A percentile compares a stretch with the other conserved stretches of the same genome.
Evolutionary conservation across 1,140 invertebrate genomes (phyloP).

Genomic region (Aphaenogaster floridana): DNA sequence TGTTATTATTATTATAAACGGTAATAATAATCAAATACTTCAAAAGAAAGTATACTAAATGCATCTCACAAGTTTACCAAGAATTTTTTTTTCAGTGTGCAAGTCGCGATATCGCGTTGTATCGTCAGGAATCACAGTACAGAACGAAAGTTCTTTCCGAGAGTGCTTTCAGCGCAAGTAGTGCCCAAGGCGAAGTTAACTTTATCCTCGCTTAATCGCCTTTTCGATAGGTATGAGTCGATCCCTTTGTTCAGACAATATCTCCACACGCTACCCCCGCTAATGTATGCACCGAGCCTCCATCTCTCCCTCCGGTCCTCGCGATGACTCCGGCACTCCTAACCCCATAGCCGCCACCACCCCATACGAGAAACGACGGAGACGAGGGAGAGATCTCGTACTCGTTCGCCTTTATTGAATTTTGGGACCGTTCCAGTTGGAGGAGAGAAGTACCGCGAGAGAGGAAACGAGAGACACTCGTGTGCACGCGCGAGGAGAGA

Average conservation of each 20-base stretch:
- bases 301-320: slow-evolving; percentile 60
- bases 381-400: slow-evolving; percentile 78
- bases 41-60: no score
- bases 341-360: slow-evolving; percentile 65
- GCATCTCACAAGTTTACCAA: no score
- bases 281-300: slow-evolving; percentile 82
- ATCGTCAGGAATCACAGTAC: slow-evolving; percentile 8
- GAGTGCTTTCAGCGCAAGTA: slow-evolving; percentile 10
- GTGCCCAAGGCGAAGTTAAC: slow-evolving; percentile 67
- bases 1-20: no score
- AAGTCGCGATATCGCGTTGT: neutral
- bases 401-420: slow-evolving; percentile 86
- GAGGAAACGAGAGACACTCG: slow-evolving; percentile 53
- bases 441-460: slow-evolving; percentile 43
- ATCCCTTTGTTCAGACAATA: slow-evolving; percentile 82
- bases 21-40: no score
- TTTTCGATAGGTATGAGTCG: slow-evolving; percentile 78
- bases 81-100: no score
- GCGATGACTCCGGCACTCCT: slow-evolving; percentile 75
- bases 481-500: slow-evolving; percentile 65
- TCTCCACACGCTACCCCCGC: slow-evolving; percentile 73
- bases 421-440: slow-evolving; percentile 85
- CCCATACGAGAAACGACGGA: slow-evolving; percentile 71
- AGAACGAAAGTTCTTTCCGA: slow-evolving; percentile 7
- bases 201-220: slow-evolving; percentile 79